These are phyloP conservation scores for Poliocrania exsul DNA, from an alignment of 2,797 vertebrate genomes.

Conservation along the genomic window DNA sequence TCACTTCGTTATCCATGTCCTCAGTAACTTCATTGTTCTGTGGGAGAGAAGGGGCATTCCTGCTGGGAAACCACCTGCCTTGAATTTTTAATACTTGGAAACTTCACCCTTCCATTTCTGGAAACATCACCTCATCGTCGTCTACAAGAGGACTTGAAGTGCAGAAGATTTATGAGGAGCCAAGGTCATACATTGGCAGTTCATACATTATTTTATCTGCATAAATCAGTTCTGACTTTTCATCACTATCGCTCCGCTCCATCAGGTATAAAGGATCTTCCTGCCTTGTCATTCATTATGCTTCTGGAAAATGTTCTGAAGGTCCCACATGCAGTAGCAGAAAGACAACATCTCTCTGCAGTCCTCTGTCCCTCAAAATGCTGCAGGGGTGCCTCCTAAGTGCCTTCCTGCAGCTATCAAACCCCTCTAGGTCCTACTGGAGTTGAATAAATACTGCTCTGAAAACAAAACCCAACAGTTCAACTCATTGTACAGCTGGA, in stretches of 20 bases:
- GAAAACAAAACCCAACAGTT: neutral
- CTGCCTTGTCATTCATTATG: fast-evolving
- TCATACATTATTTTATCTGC: neutral
- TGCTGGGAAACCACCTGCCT: neutral
- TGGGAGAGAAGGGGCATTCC: neutral
- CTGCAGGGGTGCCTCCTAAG: neutral
- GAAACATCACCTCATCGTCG: neutral
- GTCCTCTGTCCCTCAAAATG: neutral
- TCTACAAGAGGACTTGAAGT: neutral
- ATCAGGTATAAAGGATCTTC: neutral
- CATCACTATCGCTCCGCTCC: neutral
- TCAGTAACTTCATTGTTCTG: neutral
- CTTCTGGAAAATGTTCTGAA: neutral
- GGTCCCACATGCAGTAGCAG: neutral
- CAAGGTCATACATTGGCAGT: neutral
- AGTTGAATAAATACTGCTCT: neutral
- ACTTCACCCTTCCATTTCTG: neutral
- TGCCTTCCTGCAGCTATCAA: neutral
- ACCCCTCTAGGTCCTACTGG: neutral
- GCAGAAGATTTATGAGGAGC: neutral
- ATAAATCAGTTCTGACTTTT: neutral
- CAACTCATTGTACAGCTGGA: neutral
- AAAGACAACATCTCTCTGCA: neutral
- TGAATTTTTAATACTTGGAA: neutral
- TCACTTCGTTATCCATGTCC: neutral